Conservation (phyloP, 2,113 vertebrate species). For the Vulpes ferrilata region DNA sequence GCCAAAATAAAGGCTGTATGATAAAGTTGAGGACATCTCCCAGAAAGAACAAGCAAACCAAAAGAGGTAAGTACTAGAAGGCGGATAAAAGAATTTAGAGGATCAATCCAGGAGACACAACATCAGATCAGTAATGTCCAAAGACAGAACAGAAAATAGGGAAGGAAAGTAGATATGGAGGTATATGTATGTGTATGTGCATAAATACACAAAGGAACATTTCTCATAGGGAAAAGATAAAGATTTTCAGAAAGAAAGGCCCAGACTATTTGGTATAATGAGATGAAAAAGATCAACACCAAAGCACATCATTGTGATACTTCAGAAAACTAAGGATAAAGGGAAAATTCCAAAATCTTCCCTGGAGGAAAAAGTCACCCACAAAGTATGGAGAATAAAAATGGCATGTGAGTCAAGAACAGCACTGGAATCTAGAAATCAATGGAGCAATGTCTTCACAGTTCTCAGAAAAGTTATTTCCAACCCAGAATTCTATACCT, state of each 20-base stretch:
- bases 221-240: not conserved
- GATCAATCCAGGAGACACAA: not conserved
- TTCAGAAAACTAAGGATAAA: not conserved
- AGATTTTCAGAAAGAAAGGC: not conserved
- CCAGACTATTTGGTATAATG: not conserved
- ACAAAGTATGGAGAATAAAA: constrained; percentile 13
- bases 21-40: not conserved
- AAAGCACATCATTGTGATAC: not conserved
- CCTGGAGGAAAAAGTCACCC: not conserved
- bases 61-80: not conserved
- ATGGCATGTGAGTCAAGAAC: not conserved
- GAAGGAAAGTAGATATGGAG: not conserved
- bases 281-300: not conserved
- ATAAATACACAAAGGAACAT: not conserved
- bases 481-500: not conserved
- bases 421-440: not conserved
- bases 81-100: not conserved
- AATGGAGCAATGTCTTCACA: not conserved
- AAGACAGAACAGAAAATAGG: not conserved
- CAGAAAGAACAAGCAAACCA: not conserved
- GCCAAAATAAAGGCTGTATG: not conserved
- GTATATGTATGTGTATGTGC: not conserved
- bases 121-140: not conserved
- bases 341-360: not conserved
- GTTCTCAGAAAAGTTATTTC: constrained; percentile 5